Evolutionary conservation across 1,140 invertebrate species (phyloP), one percentile per base, ranked within the genome.

Genomic region (Drosophila sechellia): DNA sequence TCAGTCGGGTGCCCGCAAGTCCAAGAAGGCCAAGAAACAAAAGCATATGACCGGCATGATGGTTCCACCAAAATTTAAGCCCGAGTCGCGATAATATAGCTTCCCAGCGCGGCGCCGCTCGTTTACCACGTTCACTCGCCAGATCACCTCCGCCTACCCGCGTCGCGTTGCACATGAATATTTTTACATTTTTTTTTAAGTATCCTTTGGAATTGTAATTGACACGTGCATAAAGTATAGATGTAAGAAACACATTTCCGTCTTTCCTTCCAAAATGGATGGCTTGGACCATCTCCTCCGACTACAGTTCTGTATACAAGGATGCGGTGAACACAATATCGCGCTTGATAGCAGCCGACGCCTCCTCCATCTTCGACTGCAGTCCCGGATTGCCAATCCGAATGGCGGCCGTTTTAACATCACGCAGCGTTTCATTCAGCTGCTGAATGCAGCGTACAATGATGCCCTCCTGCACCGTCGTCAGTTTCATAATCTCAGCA

Each of bases 251-350:
- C 40, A 60, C 42, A 35, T 55, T 39, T 50, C 20, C 50, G 56
- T 40, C 66, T 49, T 50, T 57, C 10, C 31, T 43, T 31, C 31
- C 45, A 27, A 8, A 20, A 8, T 17, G 43, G 13, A 27, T 43
- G 42, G 49, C 50, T 35, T 35, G 22, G 25, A 45, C 27, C 22
- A 8, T 5, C 4, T 20, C 10, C 17, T 42, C 3, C 1, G 0
- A n/a, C 77, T 72, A 92, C 4, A 92, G 61, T 55, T 91, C 85
- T 17, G 97, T 98, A 90, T 99, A 99, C 13, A 99, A 94, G 93
- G 97, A 99, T 20, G 98, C 98, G 35, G 98, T 97, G 93, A 99
- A 99, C 1, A 99, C 98, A 91, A 99, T 99, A 92, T 99, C 98
- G 77, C 99, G 93, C 92, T 99, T 99, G 57, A 99, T 99, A 37